These are phyloP conservation scores for Penaeus chinensis DNA, from an alignment of 1,140 invertebrate genomes.

Conservation along the genomic window DNA sequence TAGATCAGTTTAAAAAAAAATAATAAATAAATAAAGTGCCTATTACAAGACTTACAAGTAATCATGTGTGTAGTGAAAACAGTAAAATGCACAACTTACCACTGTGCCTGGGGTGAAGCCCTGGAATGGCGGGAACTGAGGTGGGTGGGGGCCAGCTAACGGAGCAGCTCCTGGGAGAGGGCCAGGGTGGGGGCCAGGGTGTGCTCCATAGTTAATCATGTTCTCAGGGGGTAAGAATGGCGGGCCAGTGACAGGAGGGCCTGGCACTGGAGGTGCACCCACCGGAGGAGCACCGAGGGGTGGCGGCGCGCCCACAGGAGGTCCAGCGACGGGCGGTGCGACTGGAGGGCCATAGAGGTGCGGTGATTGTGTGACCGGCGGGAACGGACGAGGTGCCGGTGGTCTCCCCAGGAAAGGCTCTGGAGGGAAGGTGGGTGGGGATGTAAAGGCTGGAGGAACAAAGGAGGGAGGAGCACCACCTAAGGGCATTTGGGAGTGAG, in stretches of 20 bases:
- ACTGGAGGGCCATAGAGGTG: conserved; percentile 55
- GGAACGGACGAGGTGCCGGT: conserved; percentile 57
- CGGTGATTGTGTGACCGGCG: conserved; percentile 58
- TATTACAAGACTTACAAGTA: no score
- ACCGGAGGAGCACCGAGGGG: conserved; percentile 44
- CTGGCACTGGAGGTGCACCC: conserved; percentile 38
- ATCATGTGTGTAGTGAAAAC: no score
- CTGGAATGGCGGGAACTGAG: conserved; percentile 65
- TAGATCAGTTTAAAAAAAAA: no score
- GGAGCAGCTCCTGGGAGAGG: conserved; percentile 46
- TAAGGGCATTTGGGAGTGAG: conserved; percentile 52
- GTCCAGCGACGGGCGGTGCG: conserved; percentile 39
- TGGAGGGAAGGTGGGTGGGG: conserved; percentile 47
- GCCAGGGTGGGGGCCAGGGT: conserved; percentile 40
- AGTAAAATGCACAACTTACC: conserved; percentile 52
- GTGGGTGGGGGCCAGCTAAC: conserved; percentile 59
- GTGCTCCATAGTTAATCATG: conserved; percentile 65
- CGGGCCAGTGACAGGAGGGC: conserved; percentile 55
- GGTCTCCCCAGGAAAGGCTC: conserved; percentile 53
- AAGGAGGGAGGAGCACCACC: conserved; percentile 59
- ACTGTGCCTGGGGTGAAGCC: conserved; percentile 63
- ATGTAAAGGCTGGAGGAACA: conserved; percentile 58
- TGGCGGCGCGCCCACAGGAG: conserved; percentile 50
- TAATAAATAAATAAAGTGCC: no score
- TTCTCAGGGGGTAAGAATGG: conserved; percentile 63